A percentile compares a stretch with the other conserved stretches of the same genome.
Evolutionary conservation across 2,797 vertebrate genomes (phyloP).

Genomic region (Trachops cirrhosus): DNA sequence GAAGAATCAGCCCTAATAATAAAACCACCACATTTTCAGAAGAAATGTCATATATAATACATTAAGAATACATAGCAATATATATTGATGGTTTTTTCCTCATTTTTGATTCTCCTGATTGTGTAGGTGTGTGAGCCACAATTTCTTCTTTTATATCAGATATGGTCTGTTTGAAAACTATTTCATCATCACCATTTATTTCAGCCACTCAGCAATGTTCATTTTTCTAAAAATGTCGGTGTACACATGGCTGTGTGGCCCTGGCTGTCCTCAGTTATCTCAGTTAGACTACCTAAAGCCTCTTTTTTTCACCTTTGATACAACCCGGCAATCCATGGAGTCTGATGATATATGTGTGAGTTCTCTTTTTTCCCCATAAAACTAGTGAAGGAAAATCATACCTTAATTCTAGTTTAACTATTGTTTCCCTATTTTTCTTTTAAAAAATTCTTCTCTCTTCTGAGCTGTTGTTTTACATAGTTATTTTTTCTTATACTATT

Average conservation of each 20-base stretch:
- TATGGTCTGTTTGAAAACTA: constrained; percentile 79
- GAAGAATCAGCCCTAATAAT: neutral
- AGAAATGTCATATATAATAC: neutral
- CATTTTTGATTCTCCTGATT: constrained; percentile 35
- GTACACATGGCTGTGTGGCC: constrained; percentile 87
- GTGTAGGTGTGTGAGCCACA: constrained; percentile 46
- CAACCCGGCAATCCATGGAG: neutral
- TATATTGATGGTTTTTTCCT: constrained; percentile 42
- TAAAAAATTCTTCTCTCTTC: constrained; percentile 84
- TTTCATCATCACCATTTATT: constrained; percentile 77
- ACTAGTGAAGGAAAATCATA: constrained; percentile 90
- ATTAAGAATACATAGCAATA: neutral
- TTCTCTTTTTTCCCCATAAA: neutral
- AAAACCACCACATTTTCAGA: neutral
- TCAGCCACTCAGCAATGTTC: constrained; percentile 78
- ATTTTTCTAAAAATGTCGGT: constrained; percentile 85
- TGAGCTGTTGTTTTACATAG: constrained; percentile 69
- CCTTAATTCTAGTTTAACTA: constrained; percentile 84
- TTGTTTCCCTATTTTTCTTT: constrained; percentile 88
- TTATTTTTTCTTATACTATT: constrained; percentile 85
- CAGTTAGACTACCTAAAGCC: neutral
- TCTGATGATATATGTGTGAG: neutral
- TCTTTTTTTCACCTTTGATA: neutral
- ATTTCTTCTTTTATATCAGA: neutral
- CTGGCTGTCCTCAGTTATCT: constrained; percentile 83